Percentiles rank a stretch among this genome's conserved stretches.
Evolutionary conservation across 2,113 vertebrate species (phyloP).

Genomic region (Mystacornis crossleyi): DNA sequence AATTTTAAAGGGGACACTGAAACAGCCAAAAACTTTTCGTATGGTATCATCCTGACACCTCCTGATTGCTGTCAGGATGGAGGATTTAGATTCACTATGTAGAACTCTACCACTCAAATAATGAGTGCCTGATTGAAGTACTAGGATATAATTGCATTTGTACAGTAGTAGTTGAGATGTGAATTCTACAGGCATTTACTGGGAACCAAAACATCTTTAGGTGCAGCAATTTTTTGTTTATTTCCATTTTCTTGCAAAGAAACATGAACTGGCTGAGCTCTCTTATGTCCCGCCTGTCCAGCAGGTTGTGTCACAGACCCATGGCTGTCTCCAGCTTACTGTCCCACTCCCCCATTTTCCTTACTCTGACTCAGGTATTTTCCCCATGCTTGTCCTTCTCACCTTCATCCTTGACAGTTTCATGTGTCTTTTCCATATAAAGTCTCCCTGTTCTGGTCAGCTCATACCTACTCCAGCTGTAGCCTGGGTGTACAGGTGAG

Average conservation of each 20-base stretch:
- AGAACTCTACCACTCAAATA: not conserved
- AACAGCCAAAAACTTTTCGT: not conserved
- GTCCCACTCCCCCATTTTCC: not conserved
- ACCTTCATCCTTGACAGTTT: not conserved
- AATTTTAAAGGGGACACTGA: not conserved
- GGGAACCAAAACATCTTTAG: not conserved
- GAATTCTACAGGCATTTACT: not conserved
- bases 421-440: not conserved
- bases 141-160: not conserved
- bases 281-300: not conserved
- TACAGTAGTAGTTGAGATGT: not conserved
- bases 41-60: not conserved
- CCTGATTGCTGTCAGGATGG: not conserved
- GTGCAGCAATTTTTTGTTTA: not conserved
- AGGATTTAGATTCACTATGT: not conserved
- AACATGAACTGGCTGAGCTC: not conserved
- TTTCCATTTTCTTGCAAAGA: not conserved
- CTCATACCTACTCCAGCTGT: fast-evolving
- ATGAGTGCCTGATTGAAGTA: not conserved
- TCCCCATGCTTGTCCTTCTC: not conserved
- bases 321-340: not conserved
- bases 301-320: not conserved
- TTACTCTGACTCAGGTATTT: not conserved
- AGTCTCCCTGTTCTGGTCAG: not conserved
- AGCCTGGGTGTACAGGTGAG: not conserved